Conservation (phyloP, 2,888 invertebrate species). For the Carpatolechia fugitivella region DNA sequence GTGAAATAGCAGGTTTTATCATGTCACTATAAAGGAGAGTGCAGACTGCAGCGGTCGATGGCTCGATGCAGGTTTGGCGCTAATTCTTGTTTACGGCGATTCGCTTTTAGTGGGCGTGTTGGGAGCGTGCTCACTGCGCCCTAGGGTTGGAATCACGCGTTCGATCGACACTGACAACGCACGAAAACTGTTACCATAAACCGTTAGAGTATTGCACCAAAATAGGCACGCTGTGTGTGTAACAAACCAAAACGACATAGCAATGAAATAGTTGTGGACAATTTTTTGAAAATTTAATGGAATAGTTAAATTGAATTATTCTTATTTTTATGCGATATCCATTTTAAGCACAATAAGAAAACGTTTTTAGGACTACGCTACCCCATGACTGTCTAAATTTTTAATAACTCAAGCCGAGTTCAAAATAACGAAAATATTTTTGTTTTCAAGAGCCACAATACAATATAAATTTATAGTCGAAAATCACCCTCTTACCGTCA, state of each 20-base stretch:
- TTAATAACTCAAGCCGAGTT: neutral
- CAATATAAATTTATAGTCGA: slow-evolving; percentile 72
- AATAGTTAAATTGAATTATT: no score
- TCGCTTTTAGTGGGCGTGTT: slow-evolving; percentile 68
- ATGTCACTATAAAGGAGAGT: slow-evolving; percentile 71
- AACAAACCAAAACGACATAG: no score
- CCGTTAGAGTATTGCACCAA: neutral
- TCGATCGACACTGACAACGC: slow-evolving; percentile 3
- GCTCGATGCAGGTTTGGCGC: slow-evolving; percentile 69
- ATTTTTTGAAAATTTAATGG: no score
- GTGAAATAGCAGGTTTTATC: slow-evolving; percentile 52
- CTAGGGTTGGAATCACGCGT: slow-evolving; percentile 44
- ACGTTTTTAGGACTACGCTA: no score
- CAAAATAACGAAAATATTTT: slow-evolving; percentile 41
- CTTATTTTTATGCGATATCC: no score
- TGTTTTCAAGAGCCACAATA: slow-evolving; percentile 55
- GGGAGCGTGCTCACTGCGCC: slow-evolving; percentile 38
- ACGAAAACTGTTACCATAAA: neutral
- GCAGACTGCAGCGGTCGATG: slow-evolving; percentile 71
- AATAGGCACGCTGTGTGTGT: neutral
- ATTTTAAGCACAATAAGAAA: no score
- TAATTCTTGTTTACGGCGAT: slow-evolving; percentile 76
- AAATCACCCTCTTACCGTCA: slow-evolving; percentile 69
- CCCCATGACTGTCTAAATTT: no score
- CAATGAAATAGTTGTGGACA: no score